Percentiles rank a stretch among this genome's conserved stretches.
Conservation (phyloP, 1,140 invertebrate species). For the Subanguina moxae region DNA sequence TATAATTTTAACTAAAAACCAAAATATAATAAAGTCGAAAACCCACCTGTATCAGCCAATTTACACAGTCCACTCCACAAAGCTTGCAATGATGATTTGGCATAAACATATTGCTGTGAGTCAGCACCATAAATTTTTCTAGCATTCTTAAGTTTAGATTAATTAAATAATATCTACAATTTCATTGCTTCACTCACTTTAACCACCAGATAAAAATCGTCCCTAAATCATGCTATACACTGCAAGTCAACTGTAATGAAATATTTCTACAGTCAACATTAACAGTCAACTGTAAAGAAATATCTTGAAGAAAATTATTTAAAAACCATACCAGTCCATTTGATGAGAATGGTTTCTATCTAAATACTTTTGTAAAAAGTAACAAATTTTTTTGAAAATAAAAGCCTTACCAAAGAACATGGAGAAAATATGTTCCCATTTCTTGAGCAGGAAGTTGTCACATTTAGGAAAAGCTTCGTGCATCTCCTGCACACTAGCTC, state of each 20-base stretch:
- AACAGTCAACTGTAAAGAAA: too few species aligned
- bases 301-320: too few species aligned
- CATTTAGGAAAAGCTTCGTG: background rate
- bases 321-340: background rate
- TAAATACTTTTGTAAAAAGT: background rate
- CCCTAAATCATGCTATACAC: too few species aligned
- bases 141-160: background rate
- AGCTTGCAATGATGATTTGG: background rate
- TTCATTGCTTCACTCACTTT: background rate
- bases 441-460: slow-evolving; percentile 1
- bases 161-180: too few species aligned
- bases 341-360: background rate
- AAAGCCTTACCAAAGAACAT: background rate
- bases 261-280: too few species aligned
- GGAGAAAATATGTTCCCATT: slow-evolving; percentile 4
- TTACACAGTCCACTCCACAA: slow-evolving; percentile 4
- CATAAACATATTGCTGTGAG: background rate
- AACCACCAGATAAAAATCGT: slow-evolving; percentile 2
- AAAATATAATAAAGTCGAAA: too few species aligned
- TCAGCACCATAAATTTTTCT: slow-evolving; percentile 1
- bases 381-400: background rate
- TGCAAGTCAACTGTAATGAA: too few species aligned
- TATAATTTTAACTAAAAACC: too few species aligned
- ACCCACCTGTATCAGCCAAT: background rate
- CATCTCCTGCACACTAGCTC: slow-evolving; percentile 1